phyloP scores from a whole-genome alignment of 35 echinoderm and acorn worm species.

The Strongylocentrotus purpuratus region DNA sequence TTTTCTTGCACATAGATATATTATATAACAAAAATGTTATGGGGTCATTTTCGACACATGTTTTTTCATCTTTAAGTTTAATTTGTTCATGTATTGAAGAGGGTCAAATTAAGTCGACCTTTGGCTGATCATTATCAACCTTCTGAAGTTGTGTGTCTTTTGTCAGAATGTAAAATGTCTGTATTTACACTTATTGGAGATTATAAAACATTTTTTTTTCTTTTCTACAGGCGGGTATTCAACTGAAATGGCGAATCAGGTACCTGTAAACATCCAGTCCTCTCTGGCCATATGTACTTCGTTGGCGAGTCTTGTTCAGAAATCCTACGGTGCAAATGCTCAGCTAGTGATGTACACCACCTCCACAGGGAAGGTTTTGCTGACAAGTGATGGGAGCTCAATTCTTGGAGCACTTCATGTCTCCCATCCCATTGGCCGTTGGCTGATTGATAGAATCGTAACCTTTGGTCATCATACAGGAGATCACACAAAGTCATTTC shows the following conservation, averaged over 20 bases:
- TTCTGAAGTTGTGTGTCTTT: no score
- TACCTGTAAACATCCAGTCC: neutral
- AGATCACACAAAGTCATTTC: neutral
- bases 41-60: no score
- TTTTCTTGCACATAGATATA: no score
- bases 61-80: no score
- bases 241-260: neutral
- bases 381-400: slow-evolving; percentile 17
- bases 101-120: no score
- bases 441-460: slow-evolving; percentile 14
- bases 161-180: no score
- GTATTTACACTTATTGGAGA: no score
- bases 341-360: slow-evolving; percentile 21
- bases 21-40: no score
- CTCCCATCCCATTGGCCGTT: slow-evolving; percentile 5
- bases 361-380: slow-evolving; percentile 28
- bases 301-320: neutral
- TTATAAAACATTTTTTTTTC: neutral
- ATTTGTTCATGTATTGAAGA: no score
- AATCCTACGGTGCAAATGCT: slow-evolving; percentile 9
- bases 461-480: neutral
- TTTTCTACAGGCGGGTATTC: neutral
- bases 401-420: neutral
- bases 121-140: no score
- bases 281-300: slow-evolving; percentile 23